Evolutionary conservation across 2,888 invertebrate species (phyloP), one percentile per base, ranked within the genome.

Genomic region (Pristionchus mayeri): DNA sequence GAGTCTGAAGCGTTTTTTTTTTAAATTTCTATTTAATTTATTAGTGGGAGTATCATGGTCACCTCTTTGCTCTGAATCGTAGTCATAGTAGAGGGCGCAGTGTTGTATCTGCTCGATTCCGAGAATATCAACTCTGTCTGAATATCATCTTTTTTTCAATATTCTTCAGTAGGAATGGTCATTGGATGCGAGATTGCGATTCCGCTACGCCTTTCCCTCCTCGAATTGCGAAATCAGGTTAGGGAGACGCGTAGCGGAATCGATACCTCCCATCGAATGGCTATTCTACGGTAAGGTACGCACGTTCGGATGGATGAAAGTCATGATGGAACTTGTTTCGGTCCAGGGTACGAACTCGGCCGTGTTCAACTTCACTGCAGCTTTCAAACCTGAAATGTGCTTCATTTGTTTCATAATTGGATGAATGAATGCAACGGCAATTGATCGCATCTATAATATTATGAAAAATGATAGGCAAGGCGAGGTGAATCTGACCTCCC

Each of bases 291-390:
- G n/a, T 2, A 2, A 6, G 2, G 16, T 27, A 40, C 27, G 21
- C 16, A 52, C 50, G 18, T 78, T 30, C 7, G 80, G 37, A 50
- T 84, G 84, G 21, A 84, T 63, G 54, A 87, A 88, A 11, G 88
- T 78, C 18, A 84, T 48, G 24, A 88, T 44, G 1, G 85, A 84
- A 2, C 85, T 84, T 1, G 83, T 85, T 44, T 88, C 86, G 24
- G 85, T 82, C 87, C 87, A 88, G 0, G 80, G 57, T 18, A 85
- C 60, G 57, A 88, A 88, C 80, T 88, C 87, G 54, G 86, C 85
- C 52, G 85, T 52, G 18, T 84, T 79, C 13, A 88, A 80, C 40
- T 80, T 63, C 78, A 88, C 37, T 18, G 85, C 75, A 30, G 87
- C 87, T 71, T 50, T 50, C 54, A 83, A 6, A 11, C 67, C 83